A percentile compares a stretch with the other conserved stretches of the same genome.
phyloP scores from a whole-genome alignment of 2,797 vertebrate genomes.

The Sternotherus odoratus region DNA sequence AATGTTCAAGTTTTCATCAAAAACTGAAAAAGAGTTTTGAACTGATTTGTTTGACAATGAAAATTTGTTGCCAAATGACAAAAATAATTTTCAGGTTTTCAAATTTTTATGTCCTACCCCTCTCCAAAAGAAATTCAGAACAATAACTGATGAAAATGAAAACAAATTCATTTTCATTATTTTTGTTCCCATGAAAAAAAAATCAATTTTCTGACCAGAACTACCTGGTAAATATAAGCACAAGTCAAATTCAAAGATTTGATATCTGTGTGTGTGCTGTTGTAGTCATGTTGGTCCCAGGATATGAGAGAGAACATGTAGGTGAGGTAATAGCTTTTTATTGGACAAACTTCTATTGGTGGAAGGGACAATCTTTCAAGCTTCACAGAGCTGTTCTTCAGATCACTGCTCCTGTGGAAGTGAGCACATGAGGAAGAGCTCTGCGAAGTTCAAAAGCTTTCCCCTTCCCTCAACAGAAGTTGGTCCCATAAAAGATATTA shows the following conservation, averaged over 20 bases:
- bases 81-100: neutral
- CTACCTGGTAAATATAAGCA: neutral
- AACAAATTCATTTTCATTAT: neutral
- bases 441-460: no score
- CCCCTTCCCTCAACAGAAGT: no score
- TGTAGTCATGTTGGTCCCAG: no score
- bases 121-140: neutral
- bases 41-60: neutral
- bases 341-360: no score
- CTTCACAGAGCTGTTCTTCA: no score
- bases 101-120: neutral
- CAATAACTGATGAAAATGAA: neutral
- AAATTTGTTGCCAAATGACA: neutral
- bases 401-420: no score
- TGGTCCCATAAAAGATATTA: no score
- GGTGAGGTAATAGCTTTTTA: no score
- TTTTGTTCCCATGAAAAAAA: neutral
- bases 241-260: slow-evolving; percentile 13
- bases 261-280: no score
- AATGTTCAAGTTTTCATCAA: neutral
- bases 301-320: no score
- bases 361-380: no score
- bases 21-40: neutral
- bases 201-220: neutral
- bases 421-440: no score